These are phyloP conservation scores for Pogonus chalceus DNA, from an alignment of 1,140 invertebrate genomes.

Conservation along the genomic window DNA sequence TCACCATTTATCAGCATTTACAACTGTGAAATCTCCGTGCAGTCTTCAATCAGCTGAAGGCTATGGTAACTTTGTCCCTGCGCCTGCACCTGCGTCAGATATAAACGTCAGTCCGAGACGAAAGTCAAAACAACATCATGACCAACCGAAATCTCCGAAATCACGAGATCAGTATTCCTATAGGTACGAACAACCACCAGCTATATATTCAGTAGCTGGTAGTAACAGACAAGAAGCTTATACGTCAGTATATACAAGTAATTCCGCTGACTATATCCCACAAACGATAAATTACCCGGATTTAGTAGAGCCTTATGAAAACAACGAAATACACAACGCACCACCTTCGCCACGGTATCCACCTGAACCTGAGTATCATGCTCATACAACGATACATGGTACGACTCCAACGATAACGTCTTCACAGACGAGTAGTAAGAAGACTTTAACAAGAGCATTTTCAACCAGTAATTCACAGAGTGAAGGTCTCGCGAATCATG, in stretches of 20 bases:
- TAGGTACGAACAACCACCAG: constrained; percentile 47
- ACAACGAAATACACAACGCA: constrained; percentile 38
- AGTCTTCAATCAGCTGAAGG: constrained; percentile 31
- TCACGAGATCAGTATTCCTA: constrained; percentile 37
- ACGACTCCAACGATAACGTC: constrained; percentile 30
- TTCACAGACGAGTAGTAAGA: constrained; percentile 33
- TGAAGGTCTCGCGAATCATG: constrained; percentile 48
- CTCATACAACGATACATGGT: constrained; percentile 39
- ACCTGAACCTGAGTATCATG: constrained; percentile 42
- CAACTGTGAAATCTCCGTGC: constrained; percentile 37
- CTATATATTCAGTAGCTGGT: constrained; percentile 64
- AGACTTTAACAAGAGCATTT: constrained; percentile 38
- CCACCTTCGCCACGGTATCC: constrained; percentile 35
- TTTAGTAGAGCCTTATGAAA: constrained; percentile 54
- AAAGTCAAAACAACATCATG: constrained; percentile 23
- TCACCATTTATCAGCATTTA: constrained; percentile 40
- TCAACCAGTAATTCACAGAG: constrained; percentile 41
- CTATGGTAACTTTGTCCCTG: constrained; percentile 40
- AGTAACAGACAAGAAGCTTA: constrained; percentile 55
- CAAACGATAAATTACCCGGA: constrained; percentile 56
- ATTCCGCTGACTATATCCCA: constrained; percentile 44
- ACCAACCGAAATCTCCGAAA: constrained; percentile 10
- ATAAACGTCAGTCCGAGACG: constrained; percentile 33
- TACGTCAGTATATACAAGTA: constrained; percentile 59
- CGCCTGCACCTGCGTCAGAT: constrained; percentile 37